Conservation (phyloP, 2,113 vertebrate species). For the Pampusana beccarii region DNA sequence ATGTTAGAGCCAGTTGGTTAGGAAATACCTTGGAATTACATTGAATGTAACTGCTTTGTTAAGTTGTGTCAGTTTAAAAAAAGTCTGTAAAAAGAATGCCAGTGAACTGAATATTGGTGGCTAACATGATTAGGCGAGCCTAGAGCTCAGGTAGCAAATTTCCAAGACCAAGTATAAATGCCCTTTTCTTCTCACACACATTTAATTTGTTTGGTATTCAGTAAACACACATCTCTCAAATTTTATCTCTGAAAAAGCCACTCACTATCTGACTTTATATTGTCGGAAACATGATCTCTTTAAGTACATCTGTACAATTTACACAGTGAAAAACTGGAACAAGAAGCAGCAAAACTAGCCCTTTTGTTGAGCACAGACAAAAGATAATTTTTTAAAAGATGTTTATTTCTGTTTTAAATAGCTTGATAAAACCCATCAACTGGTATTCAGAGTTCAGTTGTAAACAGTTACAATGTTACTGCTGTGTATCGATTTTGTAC, state of each 20-base stretch:
- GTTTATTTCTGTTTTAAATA: slow-evolving; percentile 59
- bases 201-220: background rate
- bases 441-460: slow-evolving; percentile 24
- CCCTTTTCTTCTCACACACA: background rate
- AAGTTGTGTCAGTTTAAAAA: background rate
- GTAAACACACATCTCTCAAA: background rate
- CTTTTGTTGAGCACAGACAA: background rate
- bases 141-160: background rate
- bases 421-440: slow-evolving; percentile 25
- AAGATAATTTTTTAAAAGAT: background rate
- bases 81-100: background rate
- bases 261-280: background rate
- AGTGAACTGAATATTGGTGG: background rate
- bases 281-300: background rate
- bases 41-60: background rate
- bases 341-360: background rate
- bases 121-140: background rate
- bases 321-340: background rate
- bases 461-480: slow-evolving; percentile 37
- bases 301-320: background rate
- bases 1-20: background rate
- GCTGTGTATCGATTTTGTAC: background rate
- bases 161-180: background rate
- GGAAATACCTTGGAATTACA: background rate
- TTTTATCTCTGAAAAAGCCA: background rate